phyloP scores from a whole-genome alignment of 2,113 vertebrate genomes.

The Anarhynchus alexandrinus region DNA sequence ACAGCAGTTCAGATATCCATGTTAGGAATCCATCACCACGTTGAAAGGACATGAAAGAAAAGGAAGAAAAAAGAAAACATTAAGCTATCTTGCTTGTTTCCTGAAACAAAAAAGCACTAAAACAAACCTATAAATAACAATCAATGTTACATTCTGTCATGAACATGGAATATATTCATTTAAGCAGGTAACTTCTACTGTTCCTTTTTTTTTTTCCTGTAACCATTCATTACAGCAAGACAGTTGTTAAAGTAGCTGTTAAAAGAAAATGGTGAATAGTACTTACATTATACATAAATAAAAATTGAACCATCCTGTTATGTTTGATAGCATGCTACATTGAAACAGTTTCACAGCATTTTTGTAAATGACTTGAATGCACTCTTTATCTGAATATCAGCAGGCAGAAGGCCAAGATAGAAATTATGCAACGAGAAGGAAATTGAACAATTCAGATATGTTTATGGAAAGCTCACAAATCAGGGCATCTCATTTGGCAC shows the following conservation, averaged over 20 bases:
- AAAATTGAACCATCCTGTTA: conserved; percentile 52
- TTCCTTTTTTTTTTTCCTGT: background rate
- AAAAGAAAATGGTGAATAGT: conserved; percentile 20
- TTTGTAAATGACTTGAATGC: conserved; percentile 68
- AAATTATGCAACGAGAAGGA: conserved; percentile 75
- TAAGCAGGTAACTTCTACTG: background rate
- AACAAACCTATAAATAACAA: background rate
- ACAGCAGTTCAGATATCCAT: conserved; percentile 22
- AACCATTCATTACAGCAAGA: conserved; percentile 43
- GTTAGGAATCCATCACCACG: background rate
- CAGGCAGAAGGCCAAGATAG: conserved; percentile 57
- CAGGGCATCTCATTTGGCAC: conserved; percentile 70
- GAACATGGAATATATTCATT: background rate
- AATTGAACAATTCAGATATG: conserved; percentile 76
- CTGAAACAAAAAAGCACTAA: background rate
- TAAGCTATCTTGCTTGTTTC: conserved; percentile 4
- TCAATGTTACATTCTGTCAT: background rate
- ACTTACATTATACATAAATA: conserved; percentile 33
- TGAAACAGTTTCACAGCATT: conserved; percentile 43
- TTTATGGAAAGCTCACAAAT: conserved; percentile 70
- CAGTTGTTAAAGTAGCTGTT: conserved; percentile 26
- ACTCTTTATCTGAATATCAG: conserved; percentile 72
- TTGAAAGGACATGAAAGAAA: conserved; percentile 50
- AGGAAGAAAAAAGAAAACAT: conserved; percentile 19
- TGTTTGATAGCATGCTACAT: conserved; percentile 32